phyloP scores from a whole-genome alignment of 2,888 invertebrate species.

The Elegia similella region DNA sequence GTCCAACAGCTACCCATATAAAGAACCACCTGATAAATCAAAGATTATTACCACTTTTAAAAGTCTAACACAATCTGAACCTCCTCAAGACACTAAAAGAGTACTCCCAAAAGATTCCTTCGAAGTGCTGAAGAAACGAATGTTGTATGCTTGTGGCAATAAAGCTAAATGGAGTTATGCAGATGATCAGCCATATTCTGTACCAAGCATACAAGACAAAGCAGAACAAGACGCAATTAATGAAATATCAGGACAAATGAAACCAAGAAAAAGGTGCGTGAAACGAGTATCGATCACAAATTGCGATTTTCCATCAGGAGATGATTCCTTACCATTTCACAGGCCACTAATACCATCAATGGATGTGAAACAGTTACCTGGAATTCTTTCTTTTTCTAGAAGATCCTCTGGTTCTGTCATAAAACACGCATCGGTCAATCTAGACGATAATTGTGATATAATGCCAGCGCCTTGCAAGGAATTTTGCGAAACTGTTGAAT shows the following conservation, averaged over 20 bases:
- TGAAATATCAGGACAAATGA: conserved; percentile 20
- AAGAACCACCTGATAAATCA: conserved; percentile 22
- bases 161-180: conserved; percentile 44
- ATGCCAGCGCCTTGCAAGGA: conserved; percentile 34
- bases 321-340: neutral
- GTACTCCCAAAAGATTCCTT: conserved; percentile 61
- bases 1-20: neutral
- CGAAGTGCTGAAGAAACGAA: conserved; percentile 56
- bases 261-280: conserved; percentile 30
- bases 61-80: conserved; percentile 27
- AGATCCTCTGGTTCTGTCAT: conserved; percentile 21
- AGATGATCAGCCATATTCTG: conserved; percentile 27
- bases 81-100: conserved; percentile 29
- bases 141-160: conserved; percentile 47
- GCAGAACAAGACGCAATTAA: conserved; percentile 29
- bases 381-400: conserved; percentile 32
- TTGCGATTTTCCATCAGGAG: conserved; percentile 27
- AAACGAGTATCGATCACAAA: conserved; percentile 50
- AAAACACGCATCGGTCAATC: conserved; percentile 34
- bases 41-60: conserved; percentile 39
- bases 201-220: conserved; percentile 37
- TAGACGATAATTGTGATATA: conserved; percentile 29
- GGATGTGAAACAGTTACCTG: conserved; percentile 10
- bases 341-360: conserved; percentile 10
- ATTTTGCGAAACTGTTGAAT: conserved; percentile 29